Conservation (phyloP, 2,888 invertebrate genomes). For the Lochmaea capreae region DNA sequence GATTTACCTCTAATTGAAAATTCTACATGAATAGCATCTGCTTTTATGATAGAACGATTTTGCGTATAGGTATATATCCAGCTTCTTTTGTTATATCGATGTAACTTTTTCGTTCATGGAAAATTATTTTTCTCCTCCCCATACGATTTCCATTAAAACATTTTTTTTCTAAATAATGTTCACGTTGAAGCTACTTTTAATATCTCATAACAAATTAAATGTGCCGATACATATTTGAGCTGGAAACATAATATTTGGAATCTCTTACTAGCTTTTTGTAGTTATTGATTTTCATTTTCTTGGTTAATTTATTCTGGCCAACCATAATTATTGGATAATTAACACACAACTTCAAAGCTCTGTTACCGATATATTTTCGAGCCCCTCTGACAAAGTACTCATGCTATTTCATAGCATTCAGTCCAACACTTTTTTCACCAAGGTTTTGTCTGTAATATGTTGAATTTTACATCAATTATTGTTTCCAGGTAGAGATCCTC, state of each 20-base stretch:
- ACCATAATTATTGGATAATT: too few species aligned
- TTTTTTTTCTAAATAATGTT: neutral
- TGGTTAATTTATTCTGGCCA: too few species aligned
- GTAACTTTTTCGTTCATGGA: neutral
- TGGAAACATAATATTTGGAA: neutral
- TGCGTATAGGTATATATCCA: neutral
- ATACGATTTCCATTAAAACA: neutral
- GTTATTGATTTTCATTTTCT: too few species aligned
- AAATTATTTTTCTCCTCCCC: neutral
- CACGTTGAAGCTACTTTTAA: neutral
- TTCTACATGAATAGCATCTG: neutral
- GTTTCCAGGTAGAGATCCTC: too few species aligned
- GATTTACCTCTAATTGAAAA: neutral
- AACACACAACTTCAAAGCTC: too few species aligned
- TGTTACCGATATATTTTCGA: too few species aligned
- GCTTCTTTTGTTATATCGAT: neutral
- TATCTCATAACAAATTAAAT: neutral
- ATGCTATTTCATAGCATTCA: too few species aligned
- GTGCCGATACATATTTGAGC: neutral
- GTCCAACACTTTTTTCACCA: too few species aligned
- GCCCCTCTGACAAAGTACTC: too few species aligned
- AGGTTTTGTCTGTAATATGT: too few species aligned
- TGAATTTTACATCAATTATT: too few species aligned
- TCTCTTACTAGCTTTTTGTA: too few species aligned
- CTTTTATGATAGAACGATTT: neutral